phyloP scores from a whole-genome alignment of 2,888 invertebrate genomes.

The Tridacna crocea region DNA sequence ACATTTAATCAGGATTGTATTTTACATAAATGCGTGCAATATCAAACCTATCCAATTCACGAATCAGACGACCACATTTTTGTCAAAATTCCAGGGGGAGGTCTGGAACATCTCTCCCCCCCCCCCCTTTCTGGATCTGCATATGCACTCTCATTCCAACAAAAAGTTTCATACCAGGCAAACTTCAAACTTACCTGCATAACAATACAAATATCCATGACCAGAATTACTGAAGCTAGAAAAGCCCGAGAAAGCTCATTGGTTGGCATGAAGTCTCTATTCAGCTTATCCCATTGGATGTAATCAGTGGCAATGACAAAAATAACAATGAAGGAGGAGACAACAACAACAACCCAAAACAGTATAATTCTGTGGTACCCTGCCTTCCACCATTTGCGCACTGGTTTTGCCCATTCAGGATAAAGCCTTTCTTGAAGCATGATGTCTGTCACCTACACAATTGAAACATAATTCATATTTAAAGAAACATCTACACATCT shows the following conservation, averaged over 20 bases:
- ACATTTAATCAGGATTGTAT: no score
- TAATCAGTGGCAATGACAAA: conserved; percentile 85
- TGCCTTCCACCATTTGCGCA: conserved; percentile 83
- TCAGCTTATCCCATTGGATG: conserved; percentile 85
- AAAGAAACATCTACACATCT: no score
- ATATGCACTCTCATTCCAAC: no score
- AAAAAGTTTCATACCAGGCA: not conserved
- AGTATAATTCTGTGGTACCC: conserved; percentile 85
- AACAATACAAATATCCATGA: conserved; percentile 85
- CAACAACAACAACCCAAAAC: conserved; percentile 85
- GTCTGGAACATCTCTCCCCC: no score
- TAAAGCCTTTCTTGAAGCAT: conserved; percentile 86
- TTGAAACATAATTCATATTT: no score
- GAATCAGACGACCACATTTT: no score
- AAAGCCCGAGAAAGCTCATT: conserved; percentile 86
- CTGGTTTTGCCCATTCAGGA: conserved; percentile 84
- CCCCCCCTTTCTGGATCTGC: no score
- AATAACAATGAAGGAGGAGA: conserved; percentile 84
- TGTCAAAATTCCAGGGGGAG: no score
- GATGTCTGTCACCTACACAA: conserved; percentile 85
- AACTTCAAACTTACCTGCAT: conserved; percentile 83
- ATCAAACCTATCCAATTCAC: no score
- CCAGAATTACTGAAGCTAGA: conserved; percentile 86
- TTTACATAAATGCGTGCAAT: no score
- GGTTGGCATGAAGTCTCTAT: conserved; percentile 85